phyloP scores from a whole-genome alignment of 2,888 invertebrate species.

The Tetropium fuscum region DNA sequence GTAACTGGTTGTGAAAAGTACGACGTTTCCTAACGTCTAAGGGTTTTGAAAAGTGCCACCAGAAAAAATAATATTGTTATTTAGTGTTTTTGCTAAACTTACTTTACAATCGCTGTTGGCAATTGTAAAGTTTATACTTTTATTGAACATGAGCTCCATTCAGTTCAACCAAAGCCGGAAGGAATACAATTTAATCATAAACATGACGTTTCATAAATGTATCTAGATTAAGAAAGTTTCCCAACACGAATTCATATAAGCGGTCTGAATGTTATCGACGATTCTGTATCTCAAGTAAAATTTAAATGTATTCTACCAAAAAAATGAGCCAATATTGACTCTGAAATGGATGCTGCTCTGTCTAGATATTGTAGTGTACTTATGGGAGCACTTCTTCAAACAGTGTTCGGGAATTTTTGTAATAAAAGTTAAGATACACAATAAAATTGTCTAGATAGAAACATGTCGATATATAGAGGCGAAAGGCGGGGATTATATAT shows the following conservation, averaged over 20 bases:
- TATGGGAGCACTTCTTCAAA: slow-evolving; percentile 28
- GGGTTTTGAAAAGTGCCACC: no score
- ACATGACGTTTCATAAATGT: neutral
- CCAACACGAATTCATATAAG: slow-evolving; percentile 6
- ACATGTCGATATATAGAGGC: no score
- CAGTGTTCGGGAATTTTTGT: slow-evolving; percentile 14
- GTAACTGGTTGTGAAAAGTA: no score
- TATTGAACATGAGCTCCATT: no score
- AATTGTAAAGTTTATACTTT: no score
- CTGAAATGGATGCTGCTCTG: slow-evolving; percentile 20
- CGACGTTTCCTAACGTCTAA: no score
- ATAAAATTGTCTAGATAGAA: neutral
- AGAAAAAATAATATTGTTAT: no score
- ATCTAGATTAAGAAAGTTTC: slow-evolving; percentile 7
- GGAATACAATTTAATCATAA: neutral
- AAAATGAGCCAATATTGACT: slow-evolving; percentile 33
- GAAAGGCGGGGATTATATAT: no score
- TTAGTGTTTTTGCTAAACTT: no score
- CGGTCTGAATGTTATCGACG: slow-evolving; percentile 10
- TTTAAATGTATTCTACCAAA: slow-evolving; percentile 31
- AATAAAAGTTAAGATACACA: slow-evolving; percentile 14
- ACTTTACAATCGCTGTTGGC: no score
- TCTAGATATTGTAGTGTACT: slow-evolving; percentile 17
- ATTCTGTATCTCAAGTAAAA: slow-evolving; percentile 15
- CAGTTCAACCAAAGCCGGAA: no score